phyloP scores from a whole-genome alignment of 2,113 vertebrate genomes.

The Grammomys dolichurus region DNA sequence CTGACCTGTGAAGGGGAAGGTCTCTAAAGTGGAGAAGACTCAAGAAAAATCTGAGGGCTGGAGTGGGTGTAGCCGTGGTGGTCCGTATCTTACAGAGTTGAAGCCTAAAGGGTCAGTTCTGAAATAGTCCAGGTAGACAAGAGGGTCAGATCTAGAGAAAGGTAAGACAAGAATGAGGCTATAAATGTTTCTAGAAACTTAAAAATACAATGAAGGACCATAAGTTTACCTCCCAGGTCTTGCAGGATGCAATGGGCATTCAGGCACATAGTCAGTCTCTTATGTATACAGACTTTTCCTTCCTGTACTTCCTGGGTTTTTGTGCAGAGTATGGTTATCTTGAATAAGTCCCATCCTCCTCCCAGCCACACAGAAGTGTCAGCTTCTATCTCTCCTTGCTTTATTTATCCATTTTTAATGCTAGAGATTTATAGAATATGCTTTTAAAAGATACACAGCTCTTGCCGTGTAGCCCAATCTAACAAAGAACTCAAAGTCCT shows the following conservation, averaged over 20 bases:
- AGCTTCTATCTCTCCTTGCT: background rate
- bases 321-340: background rate
- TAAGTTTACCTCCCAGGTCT: background rate
- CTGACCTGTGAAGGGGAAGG: background rate
- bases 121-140: background rate
- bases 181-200: background rate
- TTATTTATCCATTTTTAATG: background rate
- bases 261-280: background rate
- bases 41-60: background rate
- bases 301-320: background rate
- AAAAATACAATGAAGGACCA: background rate
- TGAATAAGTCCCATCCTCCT: background rate
- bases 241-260: background rate
- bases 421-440: background rate
- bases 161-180: background rate
- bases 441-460: no score
- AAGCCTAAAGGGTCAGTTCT: background rate
- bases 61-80: no score
- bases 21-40: background rate
- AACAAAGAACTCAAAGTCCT: no score
- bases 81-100: background rate
- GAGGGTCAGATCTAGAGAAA: background rate
- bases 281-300: background rate
- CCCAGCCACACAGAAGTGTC: background rate
- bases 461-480: background rate